Evolutionary conservation across 1,140 invertebrate species (phyloP).

Genomic region (Euwallacea fornicatus): DNA sequence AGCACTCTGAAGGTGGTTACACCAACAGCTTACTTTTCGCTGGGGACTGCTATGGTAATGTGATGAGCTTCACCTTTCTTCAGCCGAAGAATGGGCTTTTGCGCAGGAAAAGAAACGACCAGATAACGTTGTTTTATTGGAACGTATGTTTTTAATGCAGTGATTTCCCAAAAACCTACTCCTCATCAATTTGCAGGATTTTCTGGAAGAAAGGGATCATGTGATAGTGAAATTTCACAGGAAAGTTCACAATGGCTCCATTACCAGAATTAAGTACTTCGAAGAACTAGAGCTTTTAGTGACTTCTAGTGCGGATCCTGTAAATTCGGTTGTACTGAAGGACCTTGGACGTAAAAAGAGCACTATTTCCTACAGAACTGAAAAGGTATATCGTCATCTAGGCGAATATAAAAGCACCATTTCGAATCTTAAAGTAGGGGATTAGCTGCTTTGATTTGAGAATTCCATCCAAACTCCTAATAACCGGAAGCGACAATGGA

Average conservation of each 20-base stretch:
- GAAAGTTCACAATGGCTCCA: slow-evolving; percentile 52
- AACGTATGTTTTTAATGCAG: slow-evolving; percentile 50
- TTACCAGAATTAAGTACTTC: slow-evolving; percentile 53
- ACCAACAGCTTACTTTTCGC: slow-evolving; percentile 53
- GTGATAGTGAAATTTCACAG: slow-evolving; percentile 49
- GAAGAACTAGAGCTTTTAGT: slow-evolving; percentile 53
- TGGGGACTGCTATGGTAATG: slow-evolving; percentile 57
- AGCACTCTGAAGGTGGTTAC: neutral
- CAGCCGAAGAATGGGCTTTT: slow-evolving; percentile 56
- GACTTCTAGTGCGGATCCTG: slow-evolving; percentile 57
- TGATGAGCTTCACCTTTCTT: slow-evolving; percentile 55
- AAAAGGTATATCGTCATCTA: slow-evolving; percentile 48
- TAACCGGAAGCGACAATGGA: slow-evolving; percentile 56
- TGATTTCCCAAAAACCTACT: neutral
- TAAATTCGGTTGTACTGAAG: slow-evolving; percentile 53
- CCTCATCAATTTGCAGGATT: slow-evolving; percentile 47
- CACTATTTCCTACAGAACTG: slow-evolving; percentile 57
- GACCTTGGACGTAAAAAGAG: slow-evolving; percentile 53
- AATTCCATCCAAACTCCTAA: slow-evolving; percentile 53
- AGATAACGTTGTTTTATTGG: slow-evolving; percentile 59
- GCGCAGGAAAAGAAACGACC: slow-evolving; percentile 55
- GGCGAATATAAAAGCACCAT: neutral
- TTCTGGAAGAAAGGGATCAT: slow-evolving; percentile 54
- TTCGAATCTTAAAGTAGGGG: slow-evolving; percentile 51
- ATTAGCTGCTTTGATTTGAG: slow-evolving; percentile 57